A percentile compares a stretch with the other conserved stretches of the same genome.
Evolutionary conservation across 2,888 invertebrate species (phyloP).

Genomic region (Stenoptilia bipunctidactyla): DNA sequence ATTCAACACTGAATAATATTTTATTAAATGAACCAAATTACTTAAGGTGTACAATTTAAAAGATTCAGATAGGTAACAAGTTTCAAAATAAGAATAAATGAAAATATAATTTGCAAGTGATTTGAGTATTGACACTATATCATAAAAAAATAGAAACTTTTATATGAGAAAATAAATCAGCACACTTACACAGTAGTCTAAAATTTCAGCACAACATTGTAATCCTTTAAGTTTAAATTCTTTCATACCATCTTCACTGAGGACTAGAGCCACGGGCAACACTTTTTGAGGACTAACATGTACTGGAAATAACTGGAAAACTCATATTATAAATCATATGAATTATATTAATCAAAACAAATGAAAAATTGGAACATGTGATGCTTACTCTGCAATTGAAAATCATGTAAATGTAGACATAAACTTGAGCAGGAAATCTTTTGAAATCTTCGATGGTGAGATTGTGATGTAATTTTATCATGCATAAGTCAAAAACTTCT

Average conservation of each 20-base stretch:
- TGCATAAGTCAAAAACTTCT: slow-evolving; percentile 38
- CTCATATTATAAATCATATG: slow-evolving; percentile 3
- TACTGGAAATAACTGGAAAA: slow-evolving; percentile 37
- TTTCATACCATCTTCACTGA: slow-evolving; percentile 42
- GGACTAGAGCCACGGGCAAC: slow-evolving; percentile 37
- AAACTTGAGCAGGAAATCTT: slow-evolving; percentile 42
- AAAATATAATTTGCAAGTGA: no score
- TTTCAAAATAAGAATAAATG: no score
- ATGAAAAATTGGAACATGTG: background rate
- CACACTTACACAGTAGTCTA: slow-evolving; percentile 38
- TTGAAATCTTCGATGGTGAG: slow-evolving; percentile 38
- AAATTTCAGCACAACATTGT: slow-evolving; percentile 29
- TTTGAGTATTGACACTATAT: no score
- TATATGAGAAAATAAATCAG: slow-evolving; percentile 8
- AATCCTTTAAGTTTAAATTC: slow-evolving; percentile 45
- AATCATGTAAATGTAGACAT: slow-evolving; percentile 36
- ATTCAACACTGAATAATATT: no score
- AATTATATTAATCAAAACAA: slow-evolving; percentile 1
- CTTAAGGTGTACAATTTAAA: no score
- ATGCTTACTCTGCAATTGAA: slow-evolving; percentile 30
- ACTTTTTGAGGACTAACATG: slow-evolving; percentile 29
- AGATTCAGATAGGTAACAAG: no score
- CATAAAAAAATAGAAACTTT: background rate
- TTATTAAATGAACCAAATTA: no score
- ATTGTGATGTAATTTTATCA: slow-evolving; percentile 37